These are phyloP conservation scores for Diglossa cyanea DNA, from an alignment of 2,797 vertebrate species.

Conservation along the genomic window DNA sequence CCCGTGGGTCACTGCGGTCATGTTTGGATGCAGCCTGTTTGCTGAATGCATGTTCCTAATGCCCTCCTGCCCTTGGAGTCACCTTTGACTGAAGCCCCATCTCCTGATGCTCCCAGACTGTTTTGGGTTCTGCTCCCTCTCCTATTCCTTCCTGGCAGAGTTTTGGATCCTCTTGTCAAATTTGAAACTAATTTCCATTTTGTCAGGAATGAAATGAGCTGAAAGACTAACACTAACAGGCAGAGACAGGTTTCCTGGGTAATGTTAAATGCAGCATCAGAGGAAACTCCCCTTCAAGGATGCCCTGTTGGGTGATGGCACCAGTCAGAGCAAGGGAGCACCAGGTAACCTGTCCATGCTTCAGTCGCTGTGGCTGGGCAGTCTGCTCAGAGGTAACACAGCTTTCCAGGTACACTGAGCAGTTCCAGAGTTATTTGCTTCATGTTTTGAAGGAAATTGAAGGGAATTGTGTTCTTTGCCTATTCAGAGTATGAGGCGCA, in stretches of 20 bases:
- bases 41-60: not conserved
- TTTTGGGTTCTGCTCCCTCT: conserved; percentile 33
- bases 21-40: not conserved
- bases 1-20: not conserved
- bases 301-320: not conserved
- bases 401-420: not conserved
- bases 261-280: not conserved
- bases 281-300: not conserved
- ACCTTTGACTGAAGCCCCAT: conserved; percentile 5
- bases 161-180: not conserved
- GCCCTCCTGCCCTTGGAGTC: not conserved
- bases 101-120: not conserved
- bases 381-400: conserved; percentile 9
- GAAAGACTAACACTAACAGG: not conserved
- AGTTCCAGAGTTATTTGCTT: conserved; percentile 32
- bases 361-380: not conserved
- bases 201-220: not conserved
- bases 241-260: not conserved
- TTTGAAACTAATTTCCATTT: conserved; percentile 24
- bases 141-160: conserved; percentile 30
- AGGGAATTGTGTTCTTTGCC: conserved; percentile 27
- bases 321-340: not conserved
- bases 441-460: not conserved
- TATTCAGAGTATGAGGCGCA: not conserved
- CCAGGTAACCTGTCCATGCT: not conserved